Base-by-base conservation (phyloP, 2,888 invertebrate species). In the Drosophila ustulata region DNA sequence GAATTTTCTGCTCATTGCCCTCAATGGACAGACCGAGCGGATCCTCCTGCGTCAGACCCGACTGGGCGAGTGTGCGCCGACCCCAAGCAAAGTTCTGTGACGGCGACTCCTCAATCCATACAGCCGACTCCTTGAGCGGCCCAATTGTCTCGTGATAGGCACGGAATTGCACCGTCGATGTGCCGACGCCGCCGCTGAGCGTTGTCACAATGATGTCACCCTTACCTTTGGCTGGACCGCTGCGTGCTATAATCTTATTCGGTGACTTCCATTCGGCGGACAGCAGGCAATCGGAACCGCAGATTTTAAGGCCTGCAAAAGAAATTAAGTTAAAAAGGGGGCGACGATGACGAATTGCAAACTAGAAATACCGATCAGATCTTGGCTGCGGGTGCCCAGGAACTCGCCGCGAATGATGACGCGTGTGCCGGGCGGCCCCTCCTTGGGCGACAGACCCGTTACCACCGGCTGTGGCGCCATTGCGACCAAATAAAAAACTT, bases 191-290 rank as follows among this genome's bases (percentile, higher is more conserved):
- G 3, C 92, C 98, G 66, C 95, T 95, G 62, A 94, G 94, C 0
- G 98, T 99, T 0, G 96, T 96, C 0, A 98, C 96, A 89, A 98
- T 96, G 66, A 98, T 97, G 91, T 99, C 98, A 2, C 98, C 98
- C 71, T 96, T 95, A 4, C 97, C 97, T 91, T 97, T 97, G 32
- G 97, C 97, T 1, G 97, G 96, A 0, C 99, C 99, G 4, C 98
- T 97, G 64, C 99, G 95, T 0, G 99, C 99, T 55, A 98, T 96
- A 74, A 99, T 98, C 93, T 99, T 99, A 91, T 98, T 99, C 34
- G 96, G 94, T 1, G 98, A 98, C 90, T 98, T 98, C 99, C 99
- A 99, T 94, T 99, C 99, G 0, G 98, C 98, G 11, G 98, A 97
- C 61, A 99, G 92, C 32, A 98, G 93, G 90, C 99, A 99, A 90